Evolutionary conservation across 1,140 invertebrate species (phyloP), one percentile per base, ranked within the genome.

Genomic region (Tetragnatha versicolor): DNA sequence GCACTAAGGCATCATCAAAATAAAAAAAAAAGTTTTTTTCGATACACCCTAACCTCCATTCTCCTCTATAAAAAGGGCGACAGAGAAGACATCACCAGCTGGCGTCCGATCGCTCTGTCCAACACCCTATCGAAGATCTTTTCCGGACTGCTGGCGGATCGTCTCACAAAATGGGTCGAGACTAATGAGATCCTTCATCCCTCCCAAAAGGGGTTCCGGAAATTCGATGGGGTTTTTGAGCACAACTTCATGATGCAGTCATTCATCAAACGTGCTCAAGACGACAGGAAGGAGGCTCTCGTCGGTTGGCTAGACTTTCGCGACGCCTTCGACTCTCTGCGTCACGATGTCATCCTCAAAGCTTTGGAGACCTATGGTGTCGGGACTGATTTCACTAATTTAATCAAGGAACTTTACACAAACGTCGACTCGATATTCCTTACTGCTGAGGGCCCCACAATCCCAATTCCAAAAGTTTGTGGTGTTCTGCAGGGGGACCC

Each of bases 301-400:
- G n/a, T n/a, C n/a, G n/a, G n/a, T n/a, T 81, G 79, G n/a, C 25
- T 84, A 17, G 85, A 84, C 35, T 35, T 83, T 0, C 49, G 49
- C 14, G 82, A 82, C 27, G 83, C 84, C 0, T 87, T 87, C 51
- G 85, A 86, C 49, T 82, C 84, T 0, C 84, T 87, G 0, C 68
- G 82, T 0, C 83, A 84, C 35, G 14, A 75, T 0, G 68, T 84
- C 1, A 75, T 85, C 0, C 0, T 69, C 0, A 33, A 65, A 0
- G 78, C 79, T 0, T 68, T 87, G 0, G 5, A 29, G 6, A 10
- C 55, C 6, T 12, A 12, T 29, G 27, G 27, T 5, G 31, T 27
- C 1, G 22, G 65, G 4, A 39, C 76, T 14, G 69, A 72, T 14
- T 79, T 83, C 22, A 33, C 72, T 33, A 2, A 65, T 7, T 33